These are phyloP conservation scores for Siniperca chuatsi DNA, from an alignment of 2,113 vertebrate genomes.

Conservation along the genomic window DNA sequence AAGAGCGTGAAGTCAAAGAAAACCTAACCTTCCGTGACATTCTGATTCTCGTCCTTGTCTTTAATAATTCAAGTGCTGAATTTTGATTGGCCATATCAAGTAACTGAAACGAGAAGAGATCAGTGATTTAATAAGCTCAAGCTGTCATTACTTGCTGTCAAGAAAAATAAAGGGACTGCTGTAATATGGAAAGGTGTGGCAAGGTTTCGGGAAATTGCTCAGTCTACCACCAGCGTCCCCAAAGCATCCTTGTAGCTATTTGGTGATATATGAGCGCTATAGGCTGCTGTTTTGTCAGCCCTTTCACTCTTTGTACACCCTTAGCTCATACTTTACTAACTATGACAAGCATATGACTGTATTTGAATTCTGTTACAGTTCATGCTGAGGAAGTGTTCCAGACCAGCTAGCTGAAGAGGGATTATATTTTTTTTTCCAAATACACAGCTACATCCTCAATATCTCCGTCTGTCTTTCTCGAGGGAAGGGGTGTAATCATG, in stretches of 20 bases:
- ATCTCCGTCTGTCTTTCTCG: slow-evolving; percentile 38
- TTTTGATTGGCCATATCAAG: slow-evolving; percentile 59
- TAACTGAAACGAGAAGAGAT: slow-evolving; percentile 40
- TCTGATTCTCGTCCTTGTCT: slow-evolving; percentile 49
- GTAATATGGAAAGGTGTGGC: slow-evolving; percentile 21
- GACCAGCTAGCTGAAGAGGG: slow-evolving; percentile 37
- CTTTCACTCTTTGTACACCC: neutral
- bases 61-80: slow-evolving; percentile 66
- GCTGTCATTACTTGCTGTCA: slow-evolving; percentile 42
- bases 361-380: slow-evolving; percentile 55
- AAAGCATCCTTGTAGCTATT: slow-evolving; percentile 51
- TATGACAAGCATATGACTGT: slow-evolving; percentile 47
- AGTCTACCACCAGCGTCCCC: slow-evolving; percentile 19
- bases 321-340: slow-evolving; percentile 27
- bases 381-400: slow-evolving; percentile 40
- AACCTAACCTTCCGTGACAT: slow-evolving; percentile 69
- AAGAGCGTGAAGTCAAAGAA: slow-evolving; percentile 72
- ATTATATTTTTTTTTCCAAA: slow-evolving; percentile 6
- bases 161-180: slow-evolving; percentile 6
- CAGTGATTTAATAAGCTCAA: slow-evolving; percentile 52
- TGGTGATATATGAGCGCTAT: slow-evolving; percentile 29
- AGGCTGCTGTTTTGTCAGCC: slow-evolving; percentile 35
- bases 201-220: slow-evolving; percentile 11
- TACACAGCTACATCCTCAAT: slow-evolving; percentile 45
- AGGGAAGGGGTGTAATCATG: slow-evolving; percentile 66